Conservation (phyloP, 2,888 invertebrate species). For the Reticulitermes lucifugus region DNA sequence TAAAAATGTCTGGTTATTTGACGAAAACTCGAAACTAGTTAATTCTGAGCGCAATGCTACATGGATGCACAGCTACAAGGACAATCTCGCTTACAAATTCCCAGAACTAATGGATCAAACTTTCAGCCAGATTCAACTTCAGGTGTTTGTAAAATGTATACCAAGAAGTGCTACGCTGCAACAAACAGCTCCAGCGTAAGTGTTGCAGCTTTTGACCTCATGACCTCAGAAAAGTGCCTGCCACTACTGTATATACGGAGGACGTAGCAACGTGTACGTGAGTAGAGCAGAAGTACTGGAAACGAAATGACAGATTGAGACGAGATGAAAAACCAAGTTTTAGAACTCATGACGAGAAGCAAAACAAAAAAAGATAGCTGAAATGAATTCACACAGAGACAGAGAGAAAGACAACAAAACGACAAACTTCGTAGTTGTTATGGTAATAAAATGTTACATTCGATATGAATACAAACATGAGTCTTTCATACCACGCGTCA, state of each 20-base stretch:
- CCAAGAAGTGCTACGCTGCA: no score
- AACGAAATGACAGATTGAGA: neutral
- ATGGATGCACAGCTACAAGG: no score
- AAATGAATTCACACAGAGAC: neutral
- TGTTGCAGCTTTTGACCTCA: no score
- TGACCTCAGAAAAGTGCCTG: neutral
- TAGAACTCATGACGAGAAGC: slow-evolving; percentile 6
- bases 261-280: neutral
- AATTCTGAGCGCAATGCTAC: no score
- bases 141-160: no score
- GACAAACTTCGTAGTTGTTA: neutral
- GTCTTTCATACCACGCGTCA: neutral
- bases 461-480: slow-evolving; percentile 21
- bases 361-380: neutral
- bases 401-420: neutral
- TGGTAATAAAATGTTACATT: slow-evolving; percentile 1
- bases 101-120: no score
- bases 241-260: neutral
- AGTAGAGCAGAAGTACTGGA: neutral
- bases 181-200: no score
- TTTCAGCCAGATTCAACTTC: no score
- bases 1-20: no score
- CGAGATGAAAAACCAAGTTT: neutral
- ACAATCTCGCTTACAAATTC: no score
- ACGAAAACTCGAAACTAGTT: no score